Percentiles rank a stretch among this genome's conserved stretches.
These are phyloP conservation scores for Pontoporia blainvillei DNA, from an alignment of 2,113 vertebrate genomes.

Conservation along the genomic window DNA sequence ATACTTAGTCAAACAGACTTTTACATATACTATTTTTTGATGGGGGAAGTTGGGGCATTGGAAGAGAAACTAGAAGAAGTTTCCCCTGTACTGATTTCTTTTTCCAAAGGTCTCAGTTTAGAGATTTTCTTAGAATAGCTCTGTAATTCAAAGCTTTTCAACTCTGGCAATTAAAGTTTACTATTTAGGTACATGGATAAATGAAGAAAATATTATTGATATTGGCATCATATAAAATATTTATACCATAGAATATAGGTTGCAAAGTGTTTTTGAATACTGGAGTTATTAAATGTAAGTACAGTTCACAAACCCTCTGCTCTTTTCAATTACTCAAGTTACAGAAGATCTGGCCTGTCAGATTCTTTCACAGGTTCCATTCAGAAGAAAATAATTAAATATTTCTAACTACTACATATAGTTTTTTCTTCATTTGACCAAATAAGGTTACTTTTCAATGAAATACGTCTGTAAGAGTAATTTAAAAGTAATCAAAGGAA, in stretches of 20 bases:
- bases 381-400: slow-evolving; percentile 16
- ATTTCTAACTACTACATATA: neutral
- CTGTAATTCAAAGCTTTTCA: slow-evolving; percentile 11
- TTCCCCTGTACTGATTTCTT: neutral
- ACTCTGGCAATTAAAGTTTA: neutral
- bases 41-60: neutral
- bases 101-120: neutral
- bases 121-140: slow-evolving; percentile 9
- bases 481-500: slow-evolving; percentile 19
- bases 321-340: slow-evolving; percentile 12
- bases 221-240: neutral
- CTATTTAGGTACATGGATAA: neutral
- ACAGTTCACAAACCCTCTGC: slow-evolving; percentile 16
- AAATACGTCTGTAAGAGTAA: neutral
- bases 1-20: neutral
- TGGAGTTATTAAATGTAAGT: neutral
- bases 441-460: slow-evolving; percentile 1
- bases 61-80: neutral
- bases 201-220: slow-evolving; percentile 13
- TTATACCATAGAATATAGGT: neutral
- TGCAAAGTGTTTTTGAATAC: neutral
- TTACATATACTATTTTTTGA: neutral
- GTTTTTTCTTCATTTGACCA: neutral
- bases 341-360: neutral
- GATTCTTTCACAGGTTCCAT: neutral